Base-by-base conservation (phyloP, 1,140 invertebrate species). In the Carposina sasakii region DNA sequence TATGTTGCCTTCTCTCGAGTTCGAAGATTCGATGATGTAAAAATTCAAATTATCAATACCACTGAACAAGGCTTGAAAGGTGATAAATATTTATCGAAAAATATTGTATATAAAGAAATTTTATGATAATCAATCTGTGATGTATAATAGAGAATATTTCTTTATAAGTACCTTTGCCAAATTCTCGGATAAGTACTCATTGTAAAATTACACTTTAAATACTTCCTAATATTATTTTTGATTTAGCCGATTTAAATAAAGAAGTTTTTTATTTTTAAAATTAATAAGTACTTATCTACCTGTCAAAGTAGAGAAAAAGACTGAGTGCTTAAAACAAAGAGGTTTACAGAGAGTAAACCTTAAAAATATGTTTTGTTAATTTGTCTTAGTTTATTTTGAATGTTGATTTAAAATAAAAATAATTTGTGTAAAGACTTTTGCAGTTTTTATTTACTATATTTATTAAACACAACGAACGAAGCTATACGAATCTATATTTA, bases 1-100 rank as follows among this genome's bases (percentile, higher is more conserved):
- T 59, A 59, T 54, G 57, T 54, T 52, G 52, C 57, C 52, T 59
- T 59, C 45, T 59, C 52, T 52, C 42, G 50, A 55, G 53, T 53
- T n/a, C 40, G 31, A 42, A 42, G 31, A 34, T 22, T 17, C 30
- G 50, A 58, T 52, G 55, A 58, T 58, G 42, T 58, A 50, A 53
- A 53, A 58, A 47, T 58, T 53, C 51, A 53, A 51, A 57, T 58
- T 53, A 54, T 54, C 36, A 60, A 54, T 48, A 60, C 41, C 44
- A 55, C 52, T 48, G 52, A 59, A 54, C 48, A 52, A 53, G 46
- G 57, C 39, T 52, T 52, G 39, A 60, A 50, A 52, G 49, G 52
- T 55, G 46, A 52, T 52, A 52, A 55, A 52, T 47, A 60, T 54
- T 48, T 46, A 54, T 28, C 56, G 23, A 54, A 58, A 58, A 54